phyloP scores from a whole-genome alignment of 2,113 vertebrate species.

The Brienomyrus longianalis region DNA sequence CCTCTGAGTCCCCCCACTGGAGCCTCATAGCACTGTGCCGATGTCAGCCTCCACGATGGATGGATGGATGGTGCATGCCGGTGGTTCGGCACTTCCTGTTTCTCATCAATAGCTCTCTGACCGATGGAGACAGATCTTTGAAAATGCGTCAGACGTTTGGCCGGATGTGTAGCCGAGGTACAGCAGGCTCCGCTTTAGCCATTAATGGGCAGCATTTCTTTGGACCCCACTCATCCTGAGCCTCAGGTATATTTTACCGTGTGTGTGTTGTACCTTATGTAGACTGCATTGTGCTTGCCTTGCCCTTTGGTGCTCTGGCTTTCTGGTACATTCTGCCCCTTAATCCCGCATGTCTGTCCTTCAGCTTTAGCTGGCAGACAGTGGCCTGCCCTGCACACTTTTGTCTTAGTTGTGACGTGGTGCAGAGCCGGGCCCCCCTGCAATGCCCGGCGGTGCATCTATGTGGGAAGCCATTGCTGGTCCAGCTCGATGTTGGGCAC shows the following conservation, averaged over 20 bases:
- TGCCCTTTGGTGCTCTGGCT: neutral
- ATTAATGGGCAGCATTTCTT: neutral
- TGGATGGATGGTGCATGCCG: neutral
- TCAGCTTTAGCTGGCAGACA: constrained; percentile 22
- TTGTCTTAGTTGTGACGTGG: constrained; percentile 24
- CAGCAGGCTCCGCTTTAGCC: neutral
- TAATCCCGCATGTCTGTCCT: constrained; percentile 1
- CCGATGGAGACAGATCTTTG: neutral
- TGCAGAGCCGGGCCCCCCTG: constrained; percentile 33
- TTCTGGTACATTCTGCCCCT: neutral
- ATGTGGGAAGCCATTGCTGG: constrained; percentile 33
- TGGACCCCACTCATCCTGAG: neutral
- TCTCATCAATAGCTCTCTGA: neutral
- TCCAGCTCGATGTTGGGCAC: constrained; percentile 36
- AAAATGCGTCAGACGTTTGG: neutral
- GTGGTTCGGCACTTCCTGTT: neutral
- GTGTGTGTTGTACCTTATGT: neutral
- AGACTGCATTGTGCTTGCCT: neutral
- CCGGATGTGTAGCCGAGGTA: neutral
- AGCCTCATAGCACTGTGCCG: neutral
- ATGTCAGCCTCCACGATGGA: neutral
- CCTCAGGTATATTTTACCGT: neutral
- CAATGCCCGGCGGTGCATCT: constrained; percentile 38
- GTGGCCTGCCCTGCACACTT: constrained; percentile 29
- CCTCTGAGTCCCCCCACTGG: neutral